These are phyloP conservation scores for Zaprionus inermis DNA, from an alignment of 1,140 invertebrate species.

Conservation along the genomic window DNA sequence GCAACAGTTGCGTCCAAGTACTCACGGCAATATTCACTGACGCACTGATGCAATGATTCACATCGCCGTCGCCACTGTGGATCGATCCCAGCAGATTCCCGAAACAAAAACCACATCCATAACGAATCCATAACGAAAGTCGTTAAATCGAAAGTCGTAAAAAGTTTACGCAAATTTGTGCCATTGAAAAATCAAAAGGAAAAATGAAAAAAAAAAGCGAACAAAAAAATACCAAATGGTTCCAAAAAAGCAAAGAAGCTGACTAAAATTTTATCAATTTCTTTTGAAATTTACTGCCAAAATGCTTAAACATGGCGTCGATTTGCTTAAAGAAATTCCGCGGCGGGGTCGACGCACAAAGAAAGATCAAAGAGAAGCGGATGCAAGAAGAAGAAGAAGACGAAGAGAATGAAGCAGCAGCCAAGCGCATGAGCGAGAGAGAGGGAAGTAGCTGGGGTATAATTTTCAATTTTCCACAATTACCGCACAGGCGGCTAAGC, in stretches of 20 bases:
- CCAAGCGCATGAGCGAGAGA: too few relatives aligned
- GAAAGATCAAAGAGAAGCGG: conserved; percentile 70
- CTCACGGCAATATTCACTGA: conserved; percentile 25
- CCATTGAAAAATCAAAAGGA: conserved; percentile 45
- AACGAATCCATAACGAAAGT: conserved; percentile 50
- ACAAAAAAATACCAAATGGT: conserved; percentile 44
- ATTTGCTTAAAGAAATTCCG: conserved; percentile 82
- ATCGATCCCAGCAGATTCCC: conserved; percentile 8
- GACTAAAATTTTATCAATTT: conserved; percentile 71
- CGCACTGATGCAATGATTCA: conserved; percentile 38
- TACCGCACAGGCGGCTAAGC: conserved; percentile 51
- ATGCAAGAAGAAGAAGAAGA: neutral
- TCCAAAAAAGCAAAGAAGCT: conserved; percentile 9
- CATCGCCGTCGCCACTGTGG: neutral
- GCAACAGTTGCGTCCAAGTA: conserved; percentile 9
- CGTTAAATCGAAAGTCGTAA: conserved; percentile 70
- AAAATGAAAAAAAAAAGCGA: conserved; percentile 20
- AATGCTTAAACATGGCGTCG: conserved; percentile 82
- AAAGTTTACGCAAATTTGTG: conserved; percentile 69
- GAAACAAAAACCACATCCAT: conserved; percentile 31
- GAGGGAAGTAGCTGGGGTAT: conserved; percentile 15
- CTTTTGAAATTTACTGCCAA: conserved; percentile 82
- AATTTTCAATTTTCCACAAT: conserved; percentile 82
- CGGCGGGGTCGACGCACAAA: conserved; percentile 52
- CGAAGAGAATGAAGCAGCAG: neutral